Evolutionary conservation across 2,797 vertebrate genomes (phyloP).

Genomic region (Poliocrania exsul): DNA sequence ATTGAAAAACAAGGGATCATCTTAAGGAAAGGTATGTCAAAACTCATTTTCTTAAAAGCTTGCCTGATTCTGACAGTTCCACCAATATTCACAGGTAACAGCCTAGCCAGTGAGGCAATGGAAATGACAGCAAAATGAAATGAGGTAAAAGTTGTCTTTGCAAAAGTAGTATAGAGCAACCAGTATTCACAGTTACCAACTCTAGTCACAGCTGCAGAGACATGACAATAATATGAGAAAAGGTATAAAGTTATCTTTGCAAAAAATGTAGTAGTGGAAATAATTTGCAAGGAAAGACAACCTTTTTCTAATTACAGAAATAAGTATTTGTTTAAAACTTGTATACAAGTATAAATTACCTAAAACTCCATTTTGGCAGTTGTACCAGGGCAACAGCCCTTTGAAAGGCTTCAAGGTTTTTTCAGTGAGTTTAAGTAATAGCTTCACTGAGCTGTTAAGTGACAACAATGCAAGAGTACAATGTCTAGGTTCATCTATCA

Average conservation of each 20-base stretch:
- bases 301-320: not conserved
- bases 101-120: not conserved
- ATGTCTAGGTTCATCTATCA: not conserved
- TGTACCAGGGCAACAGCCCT: not conserved
- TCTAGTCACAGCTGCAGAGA: not conserved
- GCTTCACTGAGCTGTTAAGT: not conserved
- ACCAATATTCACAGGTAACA: not conserved
- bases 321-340: not conserved
- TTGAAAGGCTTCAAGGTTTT: not conserved
- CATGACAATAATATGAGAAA: not conserved
- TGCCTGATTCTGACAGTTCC: constrained; percentile 25
- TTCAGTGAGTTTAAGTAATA: not conserved
- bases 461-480: not conserved
- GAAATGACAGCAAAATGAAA: not conserved
- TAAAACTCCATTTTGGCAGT: not conserved
- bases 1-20: constrained; percentile 41
- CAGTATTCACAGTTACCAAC: not conserved
- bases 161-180: not conserved
- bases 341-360: not conserved
- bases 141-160: not conserved
- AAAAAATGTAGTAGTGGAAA: not conserved
- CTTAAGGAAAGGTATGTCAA: constrained; percentile 40
- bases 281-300: not conserved
- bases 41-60: constrained; percentile 57
- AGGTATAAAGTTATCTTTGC: not conserved